phyloP scores from a whole-genome alignment of 1,140 invertebrate genomes.

The Rhagoletis zephyria region DNA sequence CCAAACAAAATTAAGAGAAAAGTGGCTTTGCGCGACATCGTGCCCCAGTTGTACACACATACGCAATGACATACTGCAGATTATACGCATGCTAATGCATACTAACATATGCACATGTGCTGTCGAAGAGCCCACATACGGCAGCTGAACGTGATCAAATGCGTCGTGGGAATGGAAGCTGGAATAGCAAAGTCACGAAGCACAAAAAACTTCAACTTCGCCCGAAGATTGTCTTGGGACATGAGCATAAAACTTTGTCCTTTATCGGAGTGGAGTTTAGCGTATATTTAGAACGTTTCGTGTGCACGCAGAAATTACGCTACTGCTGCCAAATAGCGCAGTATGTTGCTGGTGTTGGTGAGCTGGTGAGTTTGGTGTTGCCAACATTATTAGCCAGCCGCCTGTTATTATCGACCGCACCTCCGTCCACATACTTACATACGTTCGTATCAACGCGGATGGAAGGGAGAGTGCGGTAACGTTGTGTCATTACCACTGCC shows the following conservation, averaged over 20 bases:
- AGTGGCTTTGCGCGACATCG: conserved; percentile 34
- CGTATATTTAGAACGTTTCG: not conserved
- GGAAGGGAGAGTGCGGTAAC: not conserved
- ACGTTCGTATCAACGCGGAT: no score
- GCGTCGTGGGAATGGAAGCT: not conserved
- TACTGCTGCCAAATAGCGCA: not conserved
- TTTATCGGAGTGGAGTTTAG: not conserved
- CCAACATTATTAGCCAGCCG: conserved; percentile 54
- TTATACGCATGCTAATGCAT: not conserved
- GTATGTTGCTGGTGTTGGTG: not conserved
- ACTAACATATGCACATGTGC: no score
- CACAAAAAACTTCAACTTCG: conserved; percentile 7
- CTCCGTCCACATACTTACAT: not conserved
- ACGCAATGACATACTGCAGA: not conserved
- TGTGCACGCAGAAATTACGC: not conserved
- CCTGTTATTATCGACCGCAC: conserved; percentile 42
- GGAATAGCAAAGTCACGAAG: not conserved
- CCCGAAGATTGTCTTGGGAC: conserved; percentile 55
- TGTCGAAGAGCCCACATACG: not conserved
- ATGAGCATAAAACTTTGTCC: conserved; percentile 53
- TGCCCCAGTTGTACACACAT: not conserved
- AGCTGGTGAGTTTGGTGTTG: not conserved
- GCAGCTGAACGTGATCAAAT: not conserved
- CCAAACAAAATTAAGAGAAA: conserved; percentile 22
- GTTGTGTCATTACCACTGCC: not conserved